Percentiles rank a stretch among this genome's conserved stretches.
phyloP scores from a whole-genome alignment of 1,140 invertebrate genomes.

The Thalassaphorura encarpata region DNA sequence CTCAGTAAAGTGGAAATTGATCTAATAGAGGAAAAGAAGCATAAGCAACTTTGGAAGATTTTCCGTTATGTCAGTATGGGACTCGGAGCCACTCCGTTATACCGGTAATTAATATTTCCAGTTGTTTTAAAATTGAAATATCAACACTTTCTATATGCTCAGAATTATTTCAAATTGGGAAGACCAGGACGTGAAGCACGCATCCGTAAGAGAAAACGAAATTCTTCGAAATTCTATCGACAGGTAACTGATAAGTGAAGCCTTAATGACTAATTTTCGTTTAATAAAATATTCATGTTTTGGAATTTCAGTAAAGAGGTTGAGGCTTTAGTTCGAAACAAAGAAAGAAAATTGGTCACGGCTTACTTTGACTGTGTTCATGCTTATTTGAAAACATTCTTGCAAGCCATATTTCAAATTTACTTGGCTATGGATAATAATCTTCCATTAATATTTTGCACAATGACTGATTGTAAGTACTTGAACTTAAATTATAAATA shows the following conservation, averaged over 20 bases:
- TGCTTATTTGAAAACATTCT: conserved; percentile 3
- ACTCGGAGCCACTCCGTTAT: background rate
- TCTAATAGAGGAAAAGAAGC: background rate
- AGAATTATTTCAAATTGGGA: conserved; percentile 5
- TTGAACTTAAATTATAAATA: background rate
- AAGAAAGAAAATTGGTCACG: background rate
- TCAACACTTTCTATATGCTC: background rate
- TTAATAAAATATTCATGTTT: background rate
- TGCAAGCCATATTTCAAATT: conserved; percentile 1
- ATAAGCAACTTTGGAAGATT: background rate
- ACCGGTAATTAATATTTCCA: background rate
- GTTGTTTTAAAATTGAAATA: background rate
- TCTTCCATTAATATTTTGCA: conserved; percentile 2
- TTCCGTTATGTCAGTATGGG: background rate
- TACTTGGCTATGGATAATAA: background rate
- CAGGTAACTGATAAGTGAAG: too few species aligned
- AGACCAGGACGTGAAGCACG: background rate
- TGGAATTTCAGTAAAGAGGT: background rate
- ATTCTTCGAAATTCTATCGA: background rate
- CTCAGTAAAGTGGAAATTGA: background rate
- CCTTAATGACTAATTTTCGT: background rate
- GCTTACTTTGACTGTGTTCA: conserved; percentile 3
- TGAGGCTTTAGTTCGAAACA: background rate
- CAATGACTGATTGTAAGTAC: conserved; percentile 1
- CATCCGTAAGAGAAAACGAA: background rate